Conservation (phyloP, 2,888 invertebrate genomes). For the Daptonema setosum region DNA sequence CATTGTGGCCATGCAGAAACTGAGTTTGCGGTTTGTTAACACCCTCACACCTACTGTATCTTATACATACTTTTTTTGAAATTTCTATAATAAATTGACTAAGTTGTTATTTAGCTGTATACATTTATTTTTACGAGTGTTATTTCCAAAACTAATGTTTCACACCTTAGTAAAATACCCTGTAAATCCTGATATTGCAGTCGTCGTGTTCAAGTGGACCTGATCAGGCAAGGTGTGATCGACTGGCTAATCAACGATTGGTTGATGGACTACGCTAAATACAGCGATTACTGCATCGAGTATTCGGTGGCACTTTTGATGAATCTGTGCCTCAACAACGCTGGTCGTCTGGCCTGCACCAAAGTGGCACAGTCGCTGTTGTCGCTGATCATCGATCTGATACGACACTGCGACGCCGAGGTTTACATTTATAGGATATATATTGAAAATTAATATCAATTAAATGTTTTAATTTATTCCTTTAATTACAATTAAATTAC, state of each 20-base stretch:
- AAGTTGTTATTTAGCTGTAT: too few relatives aligned
- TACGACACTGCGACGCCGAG: slow-evolving; percentile 3
- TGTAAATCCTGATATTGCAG: too few relatives aligned
- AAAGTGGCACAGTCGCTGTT: slow-evolving; percentile 1
- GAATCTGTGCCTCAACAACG: slow-evolving; percentile 43
- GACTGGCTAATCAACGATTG: background rate
- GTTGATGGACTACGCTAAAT: slow-evolving; percentile 8
- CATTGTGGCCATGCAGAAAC: background rate
- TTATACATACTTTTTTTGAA: too few relatives aligned
- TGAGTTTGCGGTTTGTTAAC: background rate
- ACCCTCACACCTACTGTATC: too few relatives aligned
- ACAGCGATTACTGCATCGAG: slow-evolving; percentile 39
- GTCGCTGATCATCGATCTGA: background rate
- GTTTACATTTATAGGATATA: background rate
- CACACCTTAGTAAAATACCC: too few relatives aligned
- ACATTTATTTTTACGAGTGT: too few relatives aligned
- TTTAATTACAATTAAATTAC: too few relatives aligned
- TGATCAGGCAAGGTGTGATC: background rate
- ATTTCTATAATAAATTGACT: too few relatives aligned
- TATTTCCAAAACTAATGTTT: too few relatives aligned
- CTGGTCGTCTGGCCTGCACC: slow-evolving; percentile 26
- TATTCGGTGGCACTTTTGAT: slow-evolving; percentile 45
- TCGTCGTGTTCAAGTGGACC: background rate
- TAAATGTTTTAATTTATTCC: background rate
- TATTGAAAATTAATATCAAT: background rate